Evolutionary conservation across 2,888 invertebrate species (phyloP).

Genomic region (Endomychus coccineus): DNA sequence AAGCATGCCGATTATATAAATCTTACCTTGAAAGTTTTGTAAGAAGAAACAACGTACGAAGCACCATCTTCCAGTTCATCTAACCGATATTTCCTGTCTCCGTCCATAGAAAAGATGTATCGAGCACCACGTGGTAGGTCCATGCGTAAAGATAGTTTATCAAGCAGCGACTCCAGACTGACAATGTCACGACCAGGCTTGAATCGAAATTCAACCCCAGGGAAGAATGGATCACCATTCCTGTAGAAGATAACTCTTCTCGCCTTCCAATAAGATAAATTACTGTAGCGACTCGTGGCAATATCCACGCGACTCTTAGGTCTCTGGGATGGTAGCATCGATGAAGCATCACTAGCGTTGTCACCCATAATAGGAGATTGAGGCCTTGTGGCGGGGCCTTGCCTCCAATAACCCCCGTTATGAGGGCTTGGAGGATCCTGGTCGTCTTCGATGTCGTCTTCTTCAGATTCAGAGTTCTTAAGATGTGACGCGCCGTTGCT

Average conservation of each 20-base stretch:
- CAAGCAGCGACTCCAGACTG: conserved; percentile 75
- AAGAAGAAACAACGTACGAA: conserved; percentile 87
- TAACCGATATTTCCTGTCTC: conserved; percentile 72
- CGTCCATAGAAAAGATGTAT: conserved; percentile 88
- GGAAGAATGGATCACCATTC: conserved; percentile 89
- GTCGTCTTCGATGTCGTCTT: conserved; percentile 35
- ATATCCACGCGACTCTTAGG: conserved; percentile 50
- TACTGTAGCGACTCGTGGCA: conserved; percentile 57
- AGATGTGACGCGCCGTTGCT: conserved; percentile 30
- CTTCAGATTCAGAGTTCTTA: conserved; percentile 29
- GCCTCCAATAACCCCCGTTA: conserved; percentile 47
- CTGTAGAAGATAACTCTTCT: conserved; percentile 83
- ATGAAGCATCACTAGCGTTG: conserved; percentile 54
- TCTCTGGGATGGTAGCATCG: conserved; percentile 50
- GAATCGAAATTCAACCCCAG: conserved; percentile 81
- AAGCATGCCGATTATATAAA: no score
- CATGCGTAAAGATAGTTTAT: conserved; percentile 79
- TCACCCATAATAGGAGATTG: conserved; percentile 42
- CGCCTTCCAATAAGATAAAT: conserved; percentile 82
- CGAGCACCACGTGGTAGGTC: conserved; percentile 83
- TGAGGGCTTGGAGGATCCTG: conserved; percentile 36
- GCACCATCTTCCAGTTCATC: conserved; percentile 87
- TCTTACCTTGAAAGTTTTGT: conserved; percentile 83
- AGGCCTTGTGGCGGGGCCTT: conserved; percentile 47
- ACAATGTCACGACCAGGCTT: conserved; percentile 83